phyloP scores from a whole-genome alignment of 2,797 vertebrate genomes.

The Channa striata region DNA sequence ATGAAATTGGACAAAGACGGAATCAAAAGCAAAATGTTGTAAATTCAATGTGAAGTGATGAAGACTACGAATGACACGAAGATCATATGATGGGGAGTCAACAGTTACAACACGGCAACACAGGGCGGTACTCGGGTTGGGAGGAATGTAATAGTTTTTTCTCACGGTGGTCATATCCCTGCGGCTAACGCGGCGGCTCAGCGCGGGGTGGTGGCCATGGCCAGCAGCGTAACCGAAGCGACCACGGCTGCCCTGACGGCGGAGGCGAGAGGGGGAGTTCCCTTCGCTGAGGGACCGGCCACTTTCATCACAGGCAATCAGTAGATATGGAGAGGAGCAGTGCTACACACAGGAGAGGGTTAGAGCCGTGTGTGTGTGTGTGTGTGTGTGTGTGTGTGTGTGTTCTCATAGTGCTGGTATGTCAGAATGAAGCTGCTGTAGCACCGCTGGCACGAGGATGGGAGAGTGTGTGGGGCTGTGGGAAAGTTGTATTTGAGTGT shows the following conservation, averaged over 20 bases:
- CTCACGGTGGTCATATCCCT: conserved; percentile 73
- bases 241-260: conserved; percentile 66
- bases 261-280: conserved; percentile 76
- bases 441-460: neutral
- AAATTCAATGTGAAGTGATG: conserved; percentile 1
- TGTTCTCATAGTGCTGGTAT: neutral
- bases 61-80: neutral
- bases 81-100: conserved; percentile 31
- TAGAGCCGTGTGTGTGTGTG: conserved; percentile 37
- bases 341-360: conserved; percentile 75
- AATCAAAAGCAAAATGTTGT: neutral
- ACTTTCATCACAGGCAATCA: conserved; percentile 75
- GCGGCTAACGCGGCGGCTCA: conserved; percentile 67
- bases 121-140: conserved; percentile 28
- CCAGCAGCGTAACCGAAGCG: conserved; percentile 53
- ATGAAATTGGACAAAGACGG: neutral
- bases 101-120: conserved; percentile 20
- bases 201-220: conserved; percentile 37
- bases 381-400: conserved; percentile 24
- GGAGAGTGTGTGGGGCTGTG: neutral
- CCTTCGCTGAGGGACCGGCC: conserved; percentile 83
- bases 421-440: neutral
- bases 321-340: conserved; percentile 77
- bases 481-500: neutral
- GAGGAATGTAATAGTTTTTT: conserved; percentile 21